Base-by-base conservation (phyloP, 1,140 invertebrate genomes). In the Pachypsylla venusta region DNA sequence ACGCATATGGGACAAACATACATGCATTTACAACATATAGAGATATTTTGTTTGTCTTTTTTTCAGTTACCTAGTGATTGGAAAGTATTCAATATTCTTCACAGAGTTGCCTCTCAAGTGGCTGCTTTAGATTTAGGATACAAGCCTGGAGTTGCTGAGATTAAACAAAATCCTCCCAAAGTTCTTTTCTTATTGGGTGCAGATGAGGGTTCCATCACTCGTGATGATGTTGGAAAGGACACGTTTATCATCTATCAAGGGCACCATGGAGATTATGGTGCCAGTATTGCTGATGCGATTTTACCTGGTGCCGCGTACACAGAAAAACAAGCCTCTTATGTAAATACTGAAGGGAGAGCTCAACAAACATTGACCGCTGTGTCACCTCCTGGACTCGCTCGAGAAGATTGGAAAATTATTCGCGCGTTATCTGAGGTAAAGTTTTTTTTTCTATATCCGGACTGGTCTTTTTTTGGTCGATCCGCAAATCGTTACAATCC, bases 361-460 rank as follows among this genome's bases (percentile, higher is more conserved):
- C 96, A 99, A 74, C 84, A 93, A 76, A 94, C 93, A 1, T 75
- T 85, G 40, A 76, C 82, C 2, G 95, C 94, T 14, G 83, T 98
- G n/a, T 83, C 87, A 24, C 89, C 95, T 40, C 95, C 95, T 14
- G 94, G 94, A 61, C 77, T 88, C 73, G 93, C 93, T 1, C 79
- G 93, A 59, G 89, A 93, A 64, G 96, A 99, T 75, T 99, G 96
- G 96, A 98, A 99, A 76, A 96, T 99, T 61, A 84, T 99, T 64
- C 73, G 91, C 70, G 88, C 87, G 40, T 69, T 91, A n/a, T 84
- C 85, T 16, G 86, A 91, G 75, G 84, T 85, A 69, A 67, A 56
- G 59, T 57, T 4, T n/a, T 10, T 10, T 57, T 42, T 26, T 26
- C 19, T 26, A 25, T 20, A 28, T 57, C 12, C n/a, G n/a, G n/a